Conservation (phyloP, 64 coral and sea anemone genomes). For the Actinia equina region DNA sequence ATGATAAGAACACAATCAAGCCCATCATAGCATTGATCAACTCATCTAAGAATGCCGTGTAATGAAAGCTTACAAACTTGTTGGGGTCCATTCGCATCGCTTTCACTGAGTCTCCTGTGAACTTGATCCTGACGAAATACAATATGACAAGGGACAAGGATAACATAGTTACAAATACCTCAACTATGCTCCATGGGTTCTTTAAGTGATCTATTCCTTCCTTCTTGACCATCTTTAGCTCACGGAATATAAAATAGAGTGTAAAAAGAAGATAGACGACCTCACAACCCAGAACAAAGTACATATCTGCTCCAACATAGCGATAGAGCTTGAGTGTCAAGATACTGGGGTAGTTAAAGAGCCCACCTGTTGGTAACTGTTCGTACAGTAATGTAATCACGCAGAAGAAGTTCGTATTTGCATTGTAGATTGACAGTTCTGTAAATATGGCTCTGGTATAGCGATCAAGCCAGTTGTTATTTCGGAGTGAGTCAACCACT, state of each 20-base stretch:
- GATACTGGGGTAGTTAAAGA: conserved; percentile 56
- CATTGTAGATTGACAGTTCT: conserved; percentile 77
- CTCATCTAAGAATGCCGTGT: conserved; percentile 68
- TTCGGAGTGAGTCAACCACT: conserved; percentile 5
- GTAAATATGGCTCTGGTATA: conserved; percentile 77
- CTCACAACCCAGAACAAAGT: conserved; percentile 62
- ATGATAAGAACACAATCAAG: conserved; percentile 71
- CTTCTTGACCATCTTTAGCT: conserved; percentile 51
- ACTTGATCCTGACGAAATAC: conserved; percentile 62
- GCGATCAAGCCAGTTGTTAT: conserved; percentile 55
- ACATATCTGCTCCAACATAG: conserved; percentile 68
- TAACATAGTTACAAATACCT: conserved; percentile 58
- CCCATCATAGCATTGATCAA: conserved; percentile 61
- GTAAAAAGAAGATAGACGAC: conserved; percentile 54
- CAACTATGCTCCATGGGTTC: conserved; percentile 68
- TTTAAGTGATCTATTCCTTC: conserved; percentile 54
- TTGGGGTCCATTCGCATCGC: conserved; percentile 26
- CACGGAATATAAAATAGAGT: conserved; percentile 47
- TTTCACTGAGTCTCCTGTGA: conserved; percentile 28
- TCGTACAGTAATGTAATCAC: conserved; percentile 70
- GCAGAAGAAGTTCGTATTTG: conserved; percentile 74
- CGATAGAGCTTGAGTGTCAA: conserved; percentile 70
- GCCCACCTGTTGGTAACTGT: conserved; percentile 71
- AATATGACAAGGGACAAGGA: conserved; percentile 59
- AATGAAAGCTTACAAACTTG: conserved; percentile 72